A percentile compares a stretch with the other conserved stretches of the same genome.
Conservation (phyloP, 1,140 invertebrate species). For the Drosophila seguyi region DNA sequence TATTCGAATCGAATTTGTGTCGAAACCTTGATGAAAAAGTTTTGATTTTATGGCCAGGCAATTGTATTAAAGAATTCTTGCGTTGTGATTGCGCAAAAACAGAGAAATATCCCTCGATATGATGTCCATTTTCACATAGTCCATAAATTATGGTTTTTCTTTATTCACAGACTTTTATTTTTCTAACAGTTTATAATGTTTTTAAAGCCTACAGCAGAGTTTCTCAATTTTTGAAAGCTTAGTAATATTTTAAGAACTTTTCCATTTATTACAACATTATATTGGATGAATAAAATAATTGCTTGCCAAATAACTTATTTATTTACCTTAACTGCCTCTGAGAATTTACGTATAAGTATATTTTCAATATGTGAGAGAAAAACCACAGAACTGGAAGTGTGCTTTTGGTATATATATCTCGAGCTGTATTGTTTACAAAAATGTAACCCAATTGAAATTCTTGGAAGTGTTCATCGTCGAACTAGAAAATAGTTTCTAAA, state of each 20-base stretch:
- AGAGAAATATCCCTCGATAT: slow-evolving; percentile 30
- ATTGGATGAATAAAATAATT: background rate
- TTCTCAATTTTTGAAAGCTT: background rate
- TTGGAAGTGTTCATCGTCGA: slow-evolving; percentile 44
- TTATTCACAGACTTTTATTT: slow-evolving; percentile 4
- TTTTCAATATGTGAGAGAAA: background rate
- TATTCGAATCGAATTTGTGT: slow-evolving; percentile 47
- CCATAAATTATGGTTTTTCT: slow-evolving; percentile 18
- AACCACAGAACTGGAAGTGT: background rate
- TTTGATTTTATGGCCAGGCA: slow-evolving; percentile 39
- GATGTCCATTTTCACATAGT: slow-evolving; percentile 37
- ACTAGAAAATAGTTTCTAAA: slow-evolving; percentile 39
- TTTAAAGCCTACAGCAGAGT: background rate
- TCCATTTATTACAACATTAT: slow-evolving; percentile 2
- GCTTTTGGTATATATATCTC: slow-evolving; percentile 5
- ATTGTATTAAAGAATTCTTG: slow-evolving; percentile 26
- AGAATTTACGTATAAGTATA: background rate
- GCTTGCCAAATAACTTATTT: slow-evolving; percentile 6
- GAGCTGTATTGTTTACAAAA: slow-evolving; percentile 56
- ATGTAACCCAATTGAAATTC: slow-evolving; percentile 68
- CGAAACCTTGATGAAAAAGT: slow-evolving; percentile 68
- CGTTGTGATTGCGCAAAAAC: slow-evolving; percentile 24
- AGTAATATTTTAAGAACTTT: background rate
- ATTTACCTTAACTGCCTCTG: background rate
- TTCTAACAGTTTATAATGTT: slow-evolving; percentile 11